phyloP scores from a whole-genome alignment of 2,113 vertebrate species.

The Indri indri region DNA sequence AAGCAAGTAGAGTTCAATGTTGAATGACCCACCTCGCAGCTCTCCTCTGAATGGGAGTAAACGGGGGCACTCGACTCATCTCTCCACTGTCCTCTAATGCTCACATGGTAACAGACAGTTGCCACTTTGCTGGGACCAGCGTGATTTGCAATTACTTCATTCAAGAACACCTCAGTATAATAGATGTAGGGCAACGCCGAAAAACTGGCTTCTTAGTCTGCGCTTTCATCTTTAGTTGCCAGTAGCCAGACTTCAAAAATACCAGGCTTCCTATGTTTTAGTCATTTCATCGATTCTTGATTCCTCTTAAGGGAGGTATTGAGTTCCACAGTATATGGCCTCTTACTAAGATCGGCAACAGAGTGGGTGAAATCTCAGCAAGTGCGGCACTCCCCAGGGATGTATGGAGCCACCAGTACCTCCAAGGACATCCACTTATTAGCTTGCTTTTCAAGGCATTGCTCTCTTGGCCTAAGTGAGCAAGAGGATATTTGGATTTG shows the following conservation, averaged over 20 bases:
- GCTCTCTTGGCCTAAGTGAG: not conserved
- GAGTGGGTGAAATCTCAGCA: not conserved
- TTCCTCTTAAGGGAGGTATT: not conserved
- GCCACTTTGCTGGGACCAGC: not conserved
- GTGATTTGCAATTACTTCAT: not conserved
- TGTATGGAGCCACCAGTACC: not conserved
- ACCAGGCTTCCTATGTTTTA: not conserved
- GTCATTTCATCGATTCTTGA: not conserved
- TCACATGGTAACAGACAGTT: not conserved
- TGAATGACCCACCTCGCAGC: not conserved
- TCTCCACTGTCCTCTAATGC: not conserved
- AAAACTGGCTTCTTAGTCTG: not conserved
- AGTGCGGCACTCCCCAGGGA: not conserved
- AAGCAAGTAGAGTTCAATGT: not conserved
- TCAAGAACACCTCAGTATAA: not conserved
- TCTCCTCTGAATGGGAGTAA: not conserved
- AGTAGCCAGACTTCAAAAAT: not conserved
- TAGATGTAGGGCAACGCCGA: not conserved
- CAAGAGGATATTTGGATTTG: not conserved
- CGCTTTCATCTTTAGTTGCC: not conserved
- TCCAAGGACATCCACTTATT: not conserved
- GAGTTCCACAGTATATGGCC: not conserved
- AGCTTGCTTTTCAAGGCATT: constrained; percentile 9
- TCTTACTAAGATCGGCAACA: not conserved
- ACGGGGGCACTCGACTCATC: not conserved